These are phyloP conservation scores for Catalaphyllia jardinei DNA, from an alignment of 64 coral and sea anemone species.

Conservation along the genomic window DNA sequence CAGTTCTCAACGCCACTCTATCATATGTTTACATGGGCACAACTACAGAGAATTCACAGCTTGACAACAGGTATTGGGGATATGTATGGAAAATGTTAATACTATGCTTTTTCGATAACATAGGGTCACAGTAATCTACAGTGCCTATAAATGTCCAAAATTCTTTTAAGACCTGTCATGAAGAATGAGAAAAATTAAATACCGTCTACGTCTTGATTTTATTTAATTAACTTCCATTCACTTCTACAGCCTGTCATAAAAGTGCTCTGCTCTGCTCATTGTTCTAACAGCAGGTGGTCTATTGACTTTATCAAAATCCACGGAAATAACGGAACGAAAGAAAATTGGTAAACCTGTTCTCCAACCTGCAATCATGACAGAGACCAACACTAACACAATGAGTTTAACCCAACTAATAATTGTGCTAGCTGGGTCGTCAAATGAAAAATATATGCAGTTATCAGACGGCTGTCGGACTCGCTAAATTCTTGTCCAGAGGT, in stretches of 20 bases:
- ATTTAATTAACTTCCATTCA: background rate
- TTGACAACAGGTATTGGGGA: too few relatives aligned
- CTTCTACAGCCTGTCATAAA: background rate
- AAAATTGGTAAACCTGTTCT: constrained; percentile 11
- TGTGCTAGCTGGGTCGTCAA: background rate
- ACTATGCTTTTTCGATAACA: too few relatives aligned
- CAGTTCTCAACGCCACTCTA: too few relatives aligned
- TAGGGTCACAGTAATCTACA: background rate
- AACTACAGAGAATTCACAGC: too few relatives aligned
- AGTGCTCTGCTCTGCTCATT: background rate
- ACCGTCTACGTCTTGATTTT: too few relatives aligned
- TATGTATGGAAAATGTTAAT: too few relatives aligned
- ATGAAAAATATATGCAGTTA: background rate
- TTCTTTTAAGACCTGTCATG: background rate
- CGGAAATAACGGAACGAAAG: background rate
- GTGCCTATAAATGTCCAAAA: background rate
- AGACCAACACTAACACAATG: background rate
- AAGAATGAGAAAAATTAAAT: too few relatives aligned
- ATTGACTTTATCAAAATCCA: background rate
- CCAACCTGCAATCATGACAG: background rate
- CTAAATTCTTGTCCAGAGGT: background rate
- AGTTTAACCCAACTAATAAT: background rate
- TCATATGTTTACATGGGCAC: too few relatives aligned
- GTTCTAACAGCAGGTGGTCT: background rate
- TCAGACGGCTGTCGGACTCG: background rate